A percentile compares a stretch with the other conserved stretches of the same genome.
Conservation (phyloP, 2,888 invertebrate genomes). For the Drosophila buzzatii region DNA sequence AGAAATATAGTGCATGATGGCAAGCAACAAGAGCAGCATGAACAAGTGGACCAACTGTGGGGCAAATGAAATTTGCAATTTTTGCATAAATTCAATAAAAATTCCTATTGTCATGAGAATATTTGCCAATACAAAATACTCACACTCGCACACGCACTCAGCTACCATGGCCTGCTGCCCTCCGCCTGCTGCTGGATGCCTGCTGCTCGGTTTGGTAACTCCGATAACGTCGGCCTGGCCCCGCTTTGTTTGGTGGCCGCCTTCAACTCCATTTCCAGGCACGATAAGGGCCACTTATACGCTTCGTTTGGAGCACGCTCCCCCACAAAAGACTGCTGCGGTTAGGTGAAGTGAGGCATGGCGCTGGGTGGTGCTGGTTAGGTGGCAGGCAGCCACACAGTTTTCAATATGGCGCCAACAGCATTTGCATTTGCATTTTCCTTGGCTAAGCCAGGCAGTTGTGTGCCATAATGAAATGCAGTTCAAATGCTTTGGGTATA, state of each 20-base stretch:
- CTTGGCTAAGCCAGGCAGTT: conserved; percentile 38
- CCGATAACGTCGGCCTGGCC: background rate
- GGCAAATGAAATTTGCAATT: conserved; percentile 77
- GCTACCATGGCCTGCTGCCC: background rate
- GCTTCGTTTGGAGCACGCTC: conserved; percentile 66
- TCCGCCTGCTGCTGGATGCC: background rate
- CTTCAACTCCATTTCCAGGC: conserved; percentile 33
- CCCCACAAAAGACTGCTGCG: conserved; percentile 71
- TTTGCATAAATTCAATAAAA: conserved; percentile 81
- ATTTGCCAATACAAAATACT: conserved; percentile 75
- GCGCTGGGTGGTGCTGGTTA: background rate
- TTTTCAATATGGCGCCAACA: conserved; percentile 79
- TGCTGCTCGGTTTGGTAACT: conserved; percentile 1
- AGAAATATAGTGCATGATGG: conserved; percentile 11
- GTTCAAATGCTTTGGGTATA: conserved; percentile 77
- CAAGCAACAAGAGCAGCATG: conserved; percentile 18
- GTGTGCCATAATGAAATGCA: conserved; percentile 73
- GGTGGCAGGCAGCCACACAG: conserved; percentile 45
- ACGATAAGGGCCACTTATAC: conserved; percentile 79
- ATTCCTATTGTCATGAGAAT: conserved; percentile 80
- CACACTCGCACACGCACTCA: conserved; percentile 12
- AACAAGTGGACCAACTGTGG: conserved; percentile 39
- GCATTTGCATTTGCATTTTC: conserved; percentile 78
- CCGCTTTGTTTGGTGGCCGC: background rate
- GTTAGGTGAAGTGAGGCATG: conserved; percentile 22